Conservation (phyloP, 2,113 vertebrate genomes). For the Myiopsitta monachus region DNA sequence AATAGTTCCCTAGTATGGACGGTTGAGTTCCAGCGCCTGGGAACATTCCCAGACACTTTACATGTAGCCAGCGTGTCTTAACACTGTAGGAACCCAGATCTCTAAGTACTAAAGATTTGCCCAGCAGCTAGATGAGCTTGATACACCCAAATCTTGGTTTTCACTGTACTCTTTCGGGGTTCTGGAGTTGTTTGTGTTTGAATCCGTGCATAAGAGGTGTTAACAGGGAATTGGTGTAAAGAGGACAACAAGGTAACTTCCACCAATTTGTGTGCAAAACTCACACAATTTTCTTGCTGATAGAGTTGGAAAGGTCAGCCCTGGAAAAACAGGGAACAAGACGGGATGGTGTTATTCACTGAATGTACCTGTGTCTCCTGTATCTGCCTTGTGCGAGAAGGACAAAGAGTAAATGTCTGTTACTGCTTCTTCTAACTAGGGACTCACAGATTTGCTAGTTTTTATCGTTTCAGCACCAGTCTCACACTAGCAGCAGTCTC, state of each 20-base stretch:
- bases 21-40: neutral
- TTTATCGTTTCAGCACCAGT: neutral
- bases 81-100: neutral
- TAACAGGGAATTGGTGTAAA: neutral
- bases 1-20: slow-evolving; percentile 9
- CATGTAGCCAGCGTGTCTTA: neutral
- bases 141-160: neutral
- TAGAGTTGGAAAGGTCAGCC: neutral
- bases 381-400: neutral
- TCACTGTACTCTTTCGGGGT: neutral
- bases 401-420: neutral
- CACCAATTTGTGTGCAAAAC: neutral
- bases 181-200: neutral
- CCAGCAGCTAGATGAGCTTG: neutral
- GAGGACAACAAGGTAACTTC: neutral
- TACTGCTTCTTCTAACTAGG: neutral
- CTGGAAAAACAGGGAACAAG: neutral
- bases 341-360: neutral
- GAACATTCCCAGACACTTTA: slow-evolving; percentile 29
- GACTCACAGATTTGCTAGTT: neutral
- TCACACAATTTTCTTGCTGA: neutral
- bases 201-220: neutral
- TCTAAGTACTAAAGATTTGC: neutral
- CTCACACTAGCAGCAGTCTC: neutral
- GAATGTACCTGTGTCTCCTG: neutral